Percentiles rank a stretch among this genome's conserved stretches.
Conservation (phyloP, 2,797 vertebrate species). For the Clarias laeviceps region DNA sequence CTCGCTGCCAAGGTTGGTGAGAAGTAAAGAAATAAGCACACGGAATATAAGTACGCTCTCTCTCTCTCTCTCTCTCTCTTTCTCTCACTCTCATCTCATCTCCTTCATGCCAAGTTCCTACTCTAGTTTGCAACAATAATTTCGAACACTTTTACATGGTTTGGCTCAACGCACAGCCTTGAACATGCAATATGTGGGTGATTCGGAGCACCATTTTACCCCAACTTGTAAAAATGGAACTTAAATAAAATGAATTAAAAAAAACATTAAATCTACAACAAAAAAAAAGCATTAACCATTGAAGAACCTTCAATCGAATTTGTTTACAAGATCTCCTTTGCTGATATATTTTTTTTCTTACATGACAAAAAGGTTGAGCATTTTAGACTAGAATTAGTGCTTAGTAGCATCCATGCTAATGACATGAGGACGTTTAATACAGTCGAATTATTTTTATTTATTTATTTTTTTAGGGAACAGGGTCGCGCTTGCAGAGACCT, state of each 20-base stretch:
- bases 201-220: neutral
- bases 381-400: neutral
- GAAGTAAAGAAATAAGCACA: constrained; percentile 79
- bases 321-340: neutral
- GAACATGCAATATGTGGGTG: neutral
- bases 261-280: neutral
- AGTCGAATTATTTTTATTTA: no score
- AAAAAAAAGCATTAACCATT: neutral
- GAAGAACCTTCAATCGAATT: neutral
- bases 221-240: neutral
- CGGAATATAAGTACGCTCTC: constrained; percentile 53
- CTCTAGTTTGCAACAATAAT: constrained; percentile 80
- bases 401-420: neutral
- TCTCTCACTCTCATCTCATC: constrained; percentile 11
- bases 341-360: neutral
- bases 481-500: no score
- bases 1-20: constrained; percentile 80
- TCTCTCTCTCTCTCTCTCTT: neutral
- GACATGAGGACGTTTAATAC: neutral
- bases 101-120: constrained; percentile 70
- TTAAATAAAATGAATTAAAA: no score
- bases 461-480: no score
- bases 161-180: constrained; percentile 9
- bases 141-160: constrained; percentile 69
- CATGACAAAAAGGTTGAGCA: neutral